These are phyloP conservation scores for Cerceris rybyensis DNA, from an alignment of 2,888 invertebrate genomes.

Conservation along the genomic window DNA sequence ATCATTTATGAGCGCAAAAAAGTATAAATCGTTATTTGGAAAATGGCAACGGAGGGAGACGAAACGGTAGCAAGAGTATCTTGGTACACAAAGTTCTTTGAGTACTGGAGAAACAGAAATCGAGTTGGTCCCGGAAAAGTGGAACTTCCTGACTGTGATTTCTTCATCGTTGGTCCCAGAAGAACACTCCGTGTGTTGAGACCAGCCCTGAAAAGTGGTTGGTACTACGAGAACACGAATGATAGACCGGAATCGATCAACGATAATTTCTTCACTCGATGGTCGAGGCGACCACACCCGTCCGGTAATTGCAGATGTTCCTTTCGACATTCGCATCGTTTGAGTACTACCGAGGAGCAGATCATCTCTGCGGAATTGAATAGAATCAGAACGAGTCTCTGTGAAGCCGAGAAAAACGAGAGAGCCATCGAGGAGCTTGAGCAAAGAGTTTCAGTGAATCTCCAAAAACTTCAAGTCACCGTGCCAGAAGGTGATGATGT, in stretches of 20 bases:
- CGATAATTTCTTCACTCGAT: slow-evolving; percentile 77
- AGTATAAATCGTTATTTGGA: slow-evolving; percentile 4
- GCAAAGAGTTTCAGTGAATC: slow-evolving; percentile 68
- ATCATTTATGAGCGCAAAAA: slow-evolving; percentile 56
- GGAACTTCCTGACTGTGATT: slow-evolving; percentile 77
- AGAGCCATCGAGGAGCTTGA: slow-evolving; percentile 73
- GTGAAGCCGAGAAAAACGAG: slow-evolving; percentile 74
- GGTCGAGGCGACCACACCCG: slow-evolving; percentile 77
- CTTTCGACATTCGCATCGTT: slow-evolving; percentile 72
- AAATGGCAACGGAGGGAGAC: slow-evolving; percentile 59
- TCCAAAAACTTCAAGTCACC: slow-evolving; percentile 55
- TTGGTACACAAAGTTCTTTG: slow-evolving; percentile 75
- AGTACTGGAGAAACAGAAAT: slow-evolving; percentile 74
- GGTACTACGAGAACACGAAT: slow-evolving; percentile 70
- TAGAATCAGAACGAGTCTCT: slow-evolving; percentile 76
- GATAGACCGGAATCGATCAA: slow-evolving; percentile 76
- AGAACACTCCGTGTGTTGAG: slow-evolving; percentile 74
- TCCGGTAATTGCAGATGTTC: slow-evolving; percentile 79
- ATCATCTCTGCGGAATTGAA: slow-evolving; percentile 75
- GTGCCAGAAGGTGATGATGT: slow-evolving; percentile 24
- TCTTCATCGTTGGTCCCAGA: slow-evolving; percentile 75
- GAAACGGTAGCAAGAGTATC: slow-evolving; percentile 41
- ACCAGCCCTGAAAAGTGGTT: slow-evolving; percentile 66
- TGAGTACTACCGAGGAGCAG: slow-evolving; percentile 70
- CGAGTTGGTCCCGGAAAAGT: slow-evolving; percentile 73